Percentiles rank a stretch among this genome's conserved stretches.
Evolutionary conservation across 2,888 invertebrate genomes (phyloP).

Genomic region (Drosophila ustulata): DNA sequence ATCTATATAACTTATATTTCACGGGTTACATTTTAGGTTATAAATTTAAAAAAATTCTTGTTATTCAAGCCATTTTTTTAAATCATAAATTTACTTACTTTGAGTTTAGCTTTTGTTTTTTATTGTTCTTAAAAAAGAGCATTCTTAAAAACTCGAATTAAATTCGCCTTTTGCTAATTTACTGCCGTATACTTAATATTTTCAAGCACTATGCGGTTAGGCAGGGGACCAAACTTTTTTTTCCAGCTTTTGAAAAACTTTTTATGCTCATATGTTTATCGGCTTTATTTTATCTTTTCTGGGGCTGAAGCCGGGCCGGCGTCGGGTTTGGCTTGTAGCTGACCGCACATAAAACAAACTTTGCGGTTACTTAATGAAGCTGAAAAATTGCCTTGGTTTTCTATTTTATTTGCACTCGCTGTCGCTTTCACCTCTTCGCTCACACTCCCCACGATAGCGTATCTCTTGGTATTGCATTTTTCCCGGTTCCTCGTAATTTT

Average conservation of each 20-base stretch:
- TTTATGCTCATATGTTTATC: constrained; percentile 58
- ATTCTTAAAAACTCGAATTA: constrained; percentile 1
- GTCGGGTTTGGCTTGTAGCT: constrained; percentile 45
- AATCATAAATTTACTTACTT: too few relatives aligned
- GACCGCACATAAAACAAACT: constrained; percentile 75
- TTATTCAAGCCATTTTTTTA: too few relatives aligned
- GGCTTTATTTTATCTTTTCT: constrained; percentile 39
- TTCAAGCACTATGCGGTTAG: background rate
- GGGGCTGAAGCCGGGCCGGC: background rate
- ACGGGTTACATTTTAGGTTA: too few relatives aligned
- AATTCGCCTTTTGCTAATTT: constrained; percentile 41
- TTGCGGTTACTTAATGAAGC: constrained; percentile 78
- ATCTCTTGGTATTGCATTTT: constrained; percentile 50
- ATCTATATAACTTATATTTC: too few relatives aligned
- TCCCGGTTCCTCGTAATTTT: constrained; percentile 34
- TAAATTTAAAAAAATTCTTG: too few relatives aligned
- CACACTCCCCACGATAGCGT: constrained; percentile 11
- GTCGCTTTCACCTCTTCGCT: constrained; percentile 21
- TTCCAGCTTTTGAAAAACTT: constrained; percentile 25
- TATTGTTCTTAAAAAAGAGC: background rate
- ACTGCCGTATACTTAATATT: constrained; percentile 40
- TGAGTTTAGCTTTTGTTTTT: too few relatives aligned
- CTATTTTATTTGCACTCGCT: constrained; percentile 66
- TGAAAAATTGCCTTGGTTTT: constrained; percentile 75
- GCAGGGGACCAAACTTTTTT: constrained; percentile 27